Percentiles rank a stretch among this genome's conserved stretches.
Conservation (phyloP, 2,113 vertebrate species). For the Callospermophilus lateralis region DNA sequence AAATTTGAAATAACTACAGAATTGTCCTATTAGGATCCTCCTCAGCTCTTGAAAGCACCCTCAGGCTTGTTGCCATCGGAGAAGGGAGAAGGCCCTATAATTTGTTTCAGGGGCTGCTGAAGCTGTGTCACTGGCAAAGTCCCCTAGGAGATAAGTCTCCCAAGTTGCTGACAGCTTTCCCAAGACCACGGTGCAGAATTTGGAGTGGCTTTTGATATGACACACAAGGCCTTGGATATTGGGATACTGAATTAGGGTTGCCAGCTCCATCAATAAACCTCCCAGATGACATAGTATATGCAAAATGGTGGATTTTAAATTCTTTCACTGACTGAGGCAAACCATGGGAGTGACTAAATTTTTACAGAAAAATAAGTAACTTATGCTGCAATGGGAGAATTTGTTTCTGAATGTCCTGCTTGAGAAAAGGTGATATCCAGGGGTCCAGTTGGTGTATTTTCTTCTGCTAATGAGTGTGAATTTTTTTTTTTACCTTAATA, state of each 20-base stretch:
- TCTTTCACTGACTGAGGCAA: conserved; percentile 4
- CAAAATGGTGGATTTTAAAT: neutral
- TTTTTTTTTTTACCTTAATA: neutral
- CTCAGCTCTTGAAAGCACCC: conserved; percentile 71
- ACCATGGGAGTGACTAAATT: neutral
- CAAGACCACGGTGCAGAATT: neutral
- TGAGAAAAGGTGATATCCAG: neutral
- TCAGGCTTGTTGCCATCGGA: conserved; percentile 54
- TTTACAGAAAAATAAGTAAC: neutral
- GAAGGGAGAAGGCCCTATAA: conserved; percentile 52
- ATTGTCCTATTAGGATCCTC: conserved; percentile 70
- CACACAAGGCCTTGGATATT: neutral
- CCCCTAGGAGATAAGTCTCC: conserved; percentile 57
- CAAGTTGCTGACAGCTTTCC: conserved; percentile 57
- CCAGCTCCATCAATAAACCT: neutral
- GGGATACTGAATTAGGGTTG: neutral
- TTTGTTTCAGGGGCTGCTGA: conserved; percentile 17
- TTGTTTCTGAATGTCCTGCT: rapidly evolving
- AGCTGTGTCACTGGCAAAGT: neutral
- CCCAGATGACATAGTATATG: neutral
- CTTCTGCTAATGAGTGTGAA: rapidly evolving
- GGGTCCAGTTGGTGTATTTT: neutral
- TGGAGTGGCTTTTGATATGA: neutral
- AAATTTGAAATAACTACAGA: conserved; percentile 85
- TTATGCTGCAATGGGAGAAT: neutral